phyloP scores from a whole-genome alignment of 2,797 vertebrate species.

The Pitangus sulphuratus region DNA sequence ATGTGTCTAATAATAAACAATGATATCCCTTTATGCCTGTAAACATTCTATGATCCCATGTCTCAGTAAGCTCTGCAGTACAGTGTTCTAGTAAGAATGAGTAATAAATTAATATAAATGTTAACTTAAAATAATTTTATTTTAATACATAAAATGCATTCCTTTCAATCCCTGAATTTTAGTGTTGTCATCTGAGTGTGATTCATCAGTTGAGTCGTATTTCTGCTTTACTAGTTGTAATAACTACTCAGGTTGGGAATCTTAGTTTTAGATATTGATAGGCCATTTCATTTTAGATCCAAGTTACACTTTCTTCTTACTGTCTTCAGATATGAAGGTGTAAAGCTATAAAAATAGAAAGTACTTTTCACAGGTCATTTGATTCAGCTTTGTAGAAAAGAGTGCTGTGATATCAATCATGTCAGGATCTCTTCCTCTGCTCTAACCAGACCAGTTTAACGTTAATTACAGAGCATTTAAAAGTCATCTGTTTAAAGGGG shows the following conservation, averaged over 20 bases:
- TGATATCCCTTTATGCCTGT: neutral
- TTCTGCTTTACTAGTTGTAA: neutral
- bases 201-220: neutral
- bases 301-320: neutral
- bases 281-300: neutral
- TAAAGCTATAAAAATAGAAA: neutral
- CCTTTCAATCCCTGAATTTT: neutral
- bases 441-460: neutral
- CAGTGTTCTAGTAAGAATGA: neutral
- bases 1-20: neutral
- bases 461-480: neutral
- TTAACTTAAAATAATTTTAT: neutral
- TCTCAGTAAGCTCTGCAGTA: neutral
- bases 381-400: neutral
- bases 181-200: neutral
- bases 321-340: neutral
- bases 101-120: neutral
- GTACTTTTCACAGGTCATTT: conserved; percentile 10
- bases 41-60: neutral
- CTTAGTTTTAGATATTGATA: neutral
- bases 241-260: neutral
- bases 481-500: neutral
- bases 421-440: neutral
- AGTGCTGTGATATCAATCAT: neutral
- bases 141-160: neutral